A percentile compares a stretch with the other conserved stretches of the same genome.
phyloP scores from a whole-genome alignment of 2,888 invertebrate species.

The Mamestra brassicae region DNA sequence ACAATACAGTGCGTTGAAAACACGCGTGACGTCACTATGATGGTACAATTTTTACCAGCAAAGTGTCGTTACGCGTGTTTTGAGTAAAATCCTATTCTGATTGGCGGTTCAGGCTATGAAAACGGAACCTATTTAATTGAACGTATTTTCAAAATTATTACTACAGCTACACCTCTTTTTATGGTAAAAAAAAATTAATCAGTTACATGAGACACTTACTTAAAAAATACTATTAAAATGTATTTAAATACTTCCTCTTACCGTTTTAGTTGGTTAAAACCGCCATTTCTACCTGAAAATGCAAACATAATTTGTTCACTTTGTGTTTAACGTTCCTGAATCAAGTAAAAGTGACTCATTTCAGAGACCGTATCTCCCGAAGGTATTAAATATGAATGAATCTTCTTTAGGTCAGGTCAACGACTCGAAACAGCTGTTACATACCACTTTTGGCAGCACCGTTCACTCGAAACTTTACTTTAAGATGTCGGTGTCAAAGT shows the following conservation, averaged over 20 bases:
- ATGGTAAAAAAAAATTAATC: too few relatives aligned
- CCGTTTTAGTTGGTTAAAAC: not conserved
- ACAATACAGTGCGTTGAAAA: too few relatives aligned
- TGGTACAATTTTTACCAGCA: too few relatives aligned
- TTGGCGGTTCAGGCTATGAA: too few relatives aligned
- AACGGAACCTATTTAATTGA: too few relatives aligned
- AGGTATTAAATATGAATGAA: constrained; percentile 67
- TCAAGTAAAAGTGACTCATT: constrained; percentile 55
- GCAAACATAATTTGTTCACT: constrained; percentile 44
- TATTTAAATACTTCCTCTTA: not conserved
- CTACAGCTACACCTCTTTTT: too few relatives aligned
- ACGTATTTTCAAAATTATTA: too few relatives aligned
- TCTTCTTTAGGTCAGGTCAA: constrained; percentile 66
- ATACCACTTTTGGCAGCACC: constrained; percentile 36
- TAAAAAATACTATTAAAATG: too few relatives aligned
- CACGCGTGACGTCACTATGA: too few relatives aligned
- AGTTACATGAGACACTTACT: too few relatives aligned
- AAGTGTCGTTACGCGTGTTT: too few relatives aligned
- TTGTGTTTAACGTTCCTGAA: constrained; percentile 36
- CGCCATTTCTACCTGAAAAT: not conserved
- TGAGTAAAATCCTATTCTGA: too few relatives aligned
- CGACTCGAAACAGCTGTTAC: constrained; percentile 56
- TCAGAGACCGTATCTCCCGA: constrained; percentile 46
- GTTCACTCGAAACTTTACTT: constrained; percentile 7
- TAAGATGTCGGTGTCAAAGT: not conserved